Conservation (phyloP, 2,888 invertebrate species). For the Altica lythri region DNA sequence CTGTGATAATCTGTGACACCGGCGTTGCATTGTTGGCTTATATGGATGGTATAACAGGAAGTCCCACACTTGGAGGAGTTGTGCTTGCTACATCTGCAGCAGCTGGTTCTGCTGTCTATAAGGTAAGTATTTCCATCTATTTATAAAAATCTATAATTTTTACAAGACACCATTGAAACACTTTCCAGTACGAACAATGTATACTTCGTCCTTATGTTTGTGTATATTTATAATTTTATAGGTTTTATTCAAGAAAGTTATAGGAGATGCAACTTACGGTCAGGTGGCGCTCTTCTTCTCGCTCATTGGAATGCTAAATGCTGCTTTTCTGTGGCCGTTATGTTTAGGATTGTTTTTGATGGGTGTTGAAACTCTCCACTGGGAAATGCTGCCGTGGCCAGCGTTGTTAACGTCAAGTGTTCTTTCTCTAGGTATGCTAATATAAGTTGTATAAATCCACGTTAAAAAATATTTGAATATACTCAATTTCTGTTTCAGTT, state of each 20-base stretch:
- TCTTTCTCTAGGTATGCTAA: conserved; percentile 72
- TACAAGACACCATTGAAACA: no score
- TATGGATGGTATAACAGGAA: conserved; percentile 93
- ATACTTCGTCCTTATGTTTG: no score
- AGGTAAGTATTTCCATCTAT: conserved; percentile 57
- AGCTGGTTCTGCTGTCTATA: conserved; percentile 89
- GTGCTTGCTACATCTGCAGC: conserved; percentile 89
- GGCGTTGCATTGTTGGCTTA: conserved; percentile 92
- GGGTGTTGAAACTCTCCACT: conserved; percentile 81
- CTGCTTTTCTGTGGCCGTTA: conserved; percentile 89
- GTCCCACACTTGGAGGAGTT: conserved; percentile 87
- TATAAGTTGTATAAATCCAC: not conserved
- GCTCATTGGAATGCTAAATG: conserved; percentile 86
- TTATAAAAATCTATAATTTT: conserved; percentile 9
- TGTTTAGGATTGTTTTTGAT: conserved; percentile 84
- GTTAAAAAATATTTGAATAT: not conserved
- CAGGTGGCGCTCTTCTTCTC: conserved; percentile 94
- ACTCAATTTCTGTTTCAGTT: conserved; percentile 63
- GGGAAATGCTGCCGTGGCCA: conserved; percentile 86
- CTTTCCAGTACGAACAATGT: no score
- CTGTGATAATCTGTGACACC: conserved; percentile 91
- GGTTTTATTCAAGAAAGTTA: conserved; percentile 87
- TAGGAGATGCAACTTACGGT: conserved; percentile 90
- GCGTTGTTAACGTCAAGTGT: conserved; percentile 80
- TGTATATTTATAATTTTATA: conserved; percentile 2